Base-by-base conservation (phyloP, 2,888 invertebrate species). In the Apamea epomidion region DNA sequence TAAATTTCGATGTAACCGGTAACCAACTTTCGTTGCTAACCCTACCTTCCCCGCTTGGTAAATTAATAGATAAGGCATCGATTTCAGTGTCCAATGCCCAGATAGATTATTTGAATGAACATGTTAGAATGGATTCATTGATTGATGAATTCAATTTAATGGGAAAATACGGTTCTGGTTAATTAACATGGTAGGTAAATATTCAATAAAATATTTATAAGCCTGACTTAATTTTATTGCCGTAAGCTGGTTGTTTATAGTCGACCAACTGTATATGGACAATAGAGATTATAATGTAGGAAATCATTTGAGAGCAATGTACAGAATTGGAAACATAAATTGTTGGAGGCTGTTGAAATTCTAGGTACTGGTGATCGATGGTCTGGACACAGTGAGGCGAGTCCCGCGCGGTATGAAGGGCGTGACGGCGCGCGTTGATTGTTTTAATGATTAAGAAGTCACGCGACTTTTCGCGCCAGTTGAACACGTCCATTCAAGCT, bases 181-280 rank as follows among this genome's bases (percentile, higher is more conserved):
- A 69, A 81, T 83, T 42, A 76, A 45, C 45, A 25, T 71, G 29
- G 32, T 62, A 68, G 25, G 32, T 37, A 68, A 58, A 64, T 84
- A 78, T 78, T 81, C 58, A 84, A 77, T 82, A 72, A 62, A 84
- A 54, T 84, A 82, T 84, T 72, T 84, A 72, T 72, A 76, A 48
- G 29, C 21, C 64, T 16, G 76, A 69, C 37, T 77, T 82, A 80
- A 86, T 83, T 77, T 81, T 76, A 78, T 54, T 75, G 76, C 80
- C 76, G 76, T 76, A 76, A 74, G 62, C 84, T 68, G 68, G 74
- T 74, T 74, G 62, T 74, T 72, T 64, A 79, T 72, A 21, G 71
- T 58, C 48, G 18, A 83, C 62, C 54, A 68, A 79, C 12, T 62
- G 29, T 7, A 29, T 54, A 64, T 58, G 29, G n/a, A 68, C 42